These are phyloP conservation scores for Ornithoptera priamus DNA, from an alignment of 2,888 invertebrate genomes.

Conservation along the genomic window DNA sequence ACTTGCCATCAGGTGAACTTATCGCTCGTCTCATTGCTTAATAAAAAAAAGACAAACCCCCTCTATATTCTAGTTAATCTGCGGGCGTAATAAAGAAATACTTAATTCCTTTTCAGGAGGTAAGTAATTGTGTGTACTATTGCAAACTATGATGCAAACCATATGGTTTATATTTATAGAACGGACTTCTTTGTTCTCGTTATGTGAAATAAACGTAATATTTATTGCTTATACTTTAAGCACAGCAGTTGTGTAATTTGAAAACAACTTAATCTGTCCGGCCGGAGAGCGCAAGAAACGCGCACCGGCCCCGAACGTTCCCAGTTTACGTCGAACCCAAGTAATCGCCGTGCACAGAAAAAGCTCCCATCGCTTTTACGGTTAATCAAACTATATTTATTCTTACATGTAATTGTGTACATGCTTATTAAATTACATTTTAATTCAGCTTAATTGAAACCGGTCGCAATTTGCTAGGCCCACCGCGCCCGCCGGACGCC, in stretches of 20 bases:
- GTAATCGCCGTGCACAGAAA: constrained; percentile 27
- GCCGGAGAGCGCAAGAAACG: constrained; percentile 15
- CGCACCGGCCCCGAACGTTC: constrained; percentile 6
- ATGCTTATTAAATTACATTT: constrained; percentile 56
- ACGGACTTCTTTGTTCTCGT: constrained; percentile 1
- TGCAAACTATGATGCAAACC: not conserved
- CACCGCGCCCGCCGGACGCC: constrained; percentile 15
- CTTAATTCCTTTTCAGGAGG: not conserved
- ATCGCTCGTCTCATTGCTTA: too few relatives aligned
- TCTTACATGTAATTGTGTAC: constrained; percentile 49
- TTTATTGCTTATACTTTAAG: constrained; percentile 16
- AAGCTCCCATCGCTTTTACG: constrained; percentile 22
- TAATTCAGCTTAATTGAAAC: constrained; percentile 58
- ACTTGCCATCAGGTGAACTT: too few relatives aligned
- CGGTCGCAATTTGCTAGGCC: constrained; percentile 35
- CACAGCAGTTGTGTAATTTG: constrained; percentile 17
- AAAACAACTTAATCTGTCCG: constrained; percentile 28
- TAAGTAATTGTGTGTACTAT: not conserved
- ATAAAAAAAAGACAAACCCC: too few relatives aligned
- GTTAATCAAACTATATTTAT: constrained; percentile 32
- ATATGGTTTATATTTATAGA: not conserved
- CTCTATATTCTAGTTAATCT: too few relatives aligned
- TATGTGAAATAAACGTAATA: constrained; percentile 15
- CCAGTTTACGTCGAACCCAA: constrained; percentile 14
- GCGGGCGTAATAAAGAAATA: too few relatives aligned